These are phyloP conservation scores for Amniataba percoides DNA, from an alignment of 2,797 vertebrate species.

Conservation along the genomic window DNA sequence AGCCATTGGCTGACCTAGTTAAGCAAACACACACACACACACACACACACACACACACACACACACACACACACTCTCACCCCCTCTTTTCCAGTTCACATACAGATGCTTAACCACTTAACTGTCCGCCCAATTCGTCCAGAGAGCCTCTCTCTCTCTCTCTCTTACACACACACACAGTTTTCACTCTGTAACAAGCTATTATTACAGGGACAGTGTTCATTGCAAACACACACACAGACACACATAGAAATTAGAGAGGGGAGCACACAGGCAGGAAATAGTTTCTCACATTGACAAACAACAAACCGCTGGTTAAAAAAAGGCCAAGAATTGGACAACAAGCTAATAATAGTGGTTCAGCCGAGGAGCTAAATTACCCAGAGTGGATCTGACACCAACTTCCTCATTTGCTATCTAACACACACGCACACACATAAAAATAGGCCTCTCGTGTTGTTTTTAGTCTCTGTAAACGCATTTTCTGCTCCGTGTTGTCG, in stretches of 20 bases:
- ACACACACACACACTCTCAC: conserved; percentile 30
- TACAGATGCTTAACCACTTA: conserved; percentile 71
- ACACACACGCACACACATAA: not conserved
- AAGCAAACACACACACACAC: conserved; percentile 61
- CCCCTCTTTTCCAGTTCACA: conserved; percentile 64
- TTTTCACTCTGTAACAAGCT: conserved; percentile 57
- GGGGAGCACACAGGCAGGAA: conserved; percentile 32
- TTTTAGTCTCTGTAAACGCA: not conserved
- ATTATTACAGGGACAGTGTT: conserved; percentile 46
- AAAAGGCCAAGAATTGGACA: conserved; percentile 35
- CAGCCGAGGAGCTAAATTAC: conserved; percentile 30
- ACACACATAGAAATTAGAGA: conserved; percentile 54
- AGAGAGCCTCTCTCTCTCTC: conserved; percentile 5
- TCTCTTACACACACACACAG: conserved; percentile 16
- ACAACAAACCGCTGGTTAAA: conserved; percentile 41
- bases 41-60: conserved; percentile 22
- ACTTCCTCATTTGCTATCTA: conserved; percentile 24
- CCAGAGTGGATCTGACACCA: conserved; percentile 28
- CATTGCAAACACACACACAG: conserved; percentile 34
- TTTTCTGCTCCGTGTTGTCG: not conserved
- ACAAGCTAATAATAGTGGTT: conserved; percentile 55
- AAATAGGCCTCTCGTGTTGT: conserved; percentile 13
- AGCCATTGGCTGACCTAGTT: conserved; percentile 79
- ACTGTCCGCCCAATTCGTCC: conserved; percentile 69
- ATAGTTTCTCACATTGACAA: conserved; percentile 37